phyloP scores from a whole-genome alignment of 2,888 invertebrate genomes.

The Antheraea assamensis region DNA sequence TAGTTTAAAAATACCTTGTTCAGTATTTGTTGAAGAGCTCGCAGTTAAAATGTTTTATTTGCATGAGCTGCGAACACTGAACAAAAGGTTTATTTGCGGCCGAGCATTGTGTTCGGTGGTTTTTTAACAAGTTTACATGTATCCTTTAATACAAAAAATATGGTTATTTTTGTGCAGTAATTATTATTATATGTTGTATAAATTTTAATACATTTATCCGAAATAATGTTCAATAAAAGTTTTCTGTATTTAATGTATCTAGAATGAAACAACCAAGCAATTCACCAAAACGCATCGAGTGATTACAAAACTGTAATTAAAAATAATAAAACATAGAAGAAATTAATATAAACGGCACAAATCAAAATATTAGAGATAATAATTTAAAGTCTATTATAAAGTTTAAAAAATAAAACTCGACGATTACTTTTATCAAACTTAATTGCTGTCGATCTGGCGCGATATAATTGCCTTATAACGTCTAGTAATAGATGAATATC shows the following conservation, averaged over 20 bases:
- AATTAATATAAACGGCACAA: constrained; percentile 15
- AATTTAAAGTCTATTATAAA: constrained; percentile 16
- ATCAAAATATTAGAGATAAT: constrained; percentile 22
- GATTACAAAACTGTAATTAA: constrained; percentile 11
- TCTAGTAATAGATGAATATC: constrained; percentile 19
- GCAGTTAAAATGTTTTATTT: constrained; percentile 69
- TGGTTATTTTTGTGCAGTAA: background rate
- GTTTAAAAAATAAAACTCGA: constrained; percentile 11
- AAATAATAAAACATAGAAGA: constrained; percentile 16
- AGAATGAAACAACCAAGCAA: background rate
- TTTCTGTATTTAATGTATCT: background rate
- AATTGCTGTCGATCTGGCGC: constrained; percentile 22
- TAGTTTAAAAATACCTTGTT: background rate
- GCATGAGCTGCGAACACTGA: constrained; percentile 43
- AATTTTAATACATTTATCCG: background rate
- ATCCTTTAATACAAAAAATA: background rate
- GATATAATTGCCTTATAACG: constrained; percentile 21
- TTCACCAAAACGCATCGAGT: background rate
- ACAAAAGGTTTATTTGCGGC: constrained; percentile 64
- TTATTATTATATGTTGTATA: background rate
- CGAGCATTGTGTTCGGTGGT: constrained; percentile 59
- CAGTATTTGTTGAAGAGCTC: constrained; percentile 44
- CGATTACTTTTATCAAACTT: constrained; percentile 22
- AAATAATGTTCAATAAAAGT: background rate
- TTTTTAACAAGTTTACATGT: constrained; percentile 58